phyloP scores from a whole-genome alignment of 2,797 vertebrate species.

The Crenichthys baileyi region DNA sequence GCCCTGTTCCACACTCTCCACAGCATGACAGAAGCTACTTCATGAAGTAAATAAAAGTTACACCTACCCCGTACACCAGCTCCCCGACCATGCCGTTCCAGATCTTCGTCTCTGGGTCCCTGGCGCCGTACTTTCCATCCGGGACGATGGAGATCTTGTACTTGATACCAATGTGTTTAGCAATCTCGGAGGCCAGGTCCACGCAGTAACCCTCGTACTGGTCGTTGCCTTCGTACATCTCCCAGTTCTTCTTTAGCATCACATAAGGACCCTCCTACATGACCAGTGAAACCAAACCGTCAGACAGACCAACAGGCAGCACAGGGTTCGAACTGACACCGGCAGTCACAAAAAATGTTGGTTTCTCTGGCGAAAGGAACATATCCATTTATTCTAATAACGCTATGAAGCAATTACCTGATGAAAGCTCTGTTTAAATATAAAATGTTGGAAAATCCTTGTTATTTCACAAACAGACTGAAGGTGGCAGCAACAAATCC shows the following conservation, averaged over 20 bases:
- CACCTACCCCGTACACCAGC: slow-evolving; percentile 89
- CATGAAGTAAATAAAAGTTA: neutral
- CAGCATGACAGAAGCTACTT: neutral
- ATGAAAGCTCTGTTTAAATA: neutral
- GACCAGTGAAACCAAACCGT: slow-evolving; percentile 63
- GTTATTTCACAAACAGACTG: neutral
- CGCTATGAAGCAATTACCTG: slow-evolving; percentile 5
- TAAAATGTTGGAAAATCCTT: neutral
- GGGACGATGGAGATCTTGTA: slow-evolving; percentile 98
- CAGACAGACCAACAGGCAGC: slow-evolving; percentile 47
- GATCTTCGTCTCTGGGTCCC: slow-evolving; percentile 97
- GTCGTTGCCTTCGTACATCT: slow-evolving; percentile 96
- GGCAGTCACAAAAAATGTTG: slow-evolving; percentile 23
- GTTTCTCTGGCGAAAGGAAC: slow-evolving; percentile 8
- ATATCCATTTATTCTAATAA: slow-evolving; percentile 3
- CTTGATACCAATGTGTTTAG: slow-evolving; percentile 97
- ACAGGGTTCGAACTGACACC: slow-evolving; percentile 18
- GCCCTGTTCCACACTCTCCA: no score
- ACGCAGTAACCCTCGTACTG: slow-evolving; percentile 97
- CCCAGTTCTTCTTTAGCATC: slow-evolving; percentile 99
- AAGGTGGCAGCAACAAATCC: no score
- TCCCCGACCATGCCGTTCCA: slow-evolving; percentile 99
- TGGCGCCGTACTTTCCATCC: slow-evolving; percentile 95
- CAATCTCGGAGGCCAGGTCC: slow-evolving; percentile 96
- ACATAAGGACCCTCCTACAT: slow-evolving; percentile 98